phyloP scores from a whole-genome alignment of 1,140 invertebrate genomes.

The Cardiocondyla obscurior region DNA sequence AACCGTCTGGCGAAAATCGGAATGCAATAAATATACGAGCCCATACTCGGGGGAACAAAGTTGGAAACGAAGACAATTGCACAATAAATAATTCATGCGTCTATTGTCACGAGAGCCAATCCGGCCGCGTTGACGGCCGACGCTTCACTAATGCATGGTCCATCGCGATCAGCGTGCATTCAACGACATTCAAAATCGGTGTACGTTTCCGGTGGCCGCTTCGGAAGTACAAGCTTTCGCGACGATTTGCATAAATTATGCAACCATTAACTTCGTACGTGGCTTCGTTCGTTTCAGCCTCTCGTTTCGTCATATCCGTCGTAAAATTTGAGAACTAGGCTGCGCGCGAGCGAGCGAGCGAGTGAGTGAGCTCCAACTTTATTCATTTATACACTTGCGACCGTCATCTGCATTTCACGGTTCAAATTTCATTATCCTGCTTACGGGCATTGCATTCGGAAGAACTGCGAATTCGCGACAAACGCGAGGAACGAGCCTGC shows the following conservation, averaged over 20 bases:
- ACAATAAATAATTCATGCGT: constrained; percentile 58
- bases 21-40: constrained; percentile 42
- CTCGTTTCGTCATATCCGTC: constrained; percentile 10
- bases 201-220: constrained; percentile 25
- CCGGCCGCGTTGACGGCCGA: constrained; percentile 18
- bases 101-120: constrained; percentile 42
- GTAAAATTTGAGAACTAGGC: constrained; percentile 28
- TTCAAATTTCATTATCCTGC: constrained; percentile 3
- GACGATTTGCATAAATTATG: constrained; percentile 51
- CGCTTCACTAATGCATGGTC: constrained; percentile 30
- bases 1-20: background rate
- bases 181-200: constrained; percentile 45
- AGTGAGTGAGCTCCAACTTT: background rate
- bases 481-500: background rate
- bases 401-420: constrained; percentile 19
- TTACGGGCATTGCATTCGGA: background rate
- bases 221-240: constrained; percentile 39
- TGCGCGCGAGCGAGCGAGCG: too few species aligned
- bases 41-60: background rate
- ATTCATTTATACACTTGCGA: constrained; percentile 33
- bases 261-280: constrained; percentile 53
- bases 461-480: background rate
- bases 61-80: constrained; percentile 49
- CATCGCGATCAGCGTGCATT: constrained; percentile 23
- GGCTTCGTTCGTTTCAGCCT: constrained; percentile 1